Evolutionary conservation across 2,888 invertebrate species (phyloP), one percentile per base, ranked within the genome.

Genomic region (Acanthoscelides obtectus): DNA sequence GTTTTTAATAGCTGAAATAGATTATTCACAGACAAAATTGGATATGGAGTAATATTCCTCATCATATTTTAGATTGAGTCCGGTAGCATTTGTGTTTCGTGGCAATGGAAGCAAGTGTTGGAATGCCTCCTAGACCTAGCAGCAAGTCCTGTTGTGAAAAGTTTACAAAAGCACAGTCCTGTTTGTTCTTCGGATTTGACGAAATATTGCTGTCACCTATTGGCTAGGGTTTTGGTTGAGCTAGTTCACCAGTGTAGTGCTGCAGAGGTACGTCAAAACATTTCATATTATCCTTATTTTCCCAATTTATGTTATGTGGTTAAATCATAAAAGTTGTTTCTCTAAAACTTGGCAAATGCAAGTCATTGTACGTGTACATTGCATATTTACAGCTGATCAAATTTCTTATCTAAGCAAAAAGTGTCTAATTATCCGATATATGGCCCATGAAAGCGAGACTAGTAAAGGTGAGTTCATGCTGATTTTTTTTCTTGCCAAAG

Each of bases 161-260:
- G 86, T n/a, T 82, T 90, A 69, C 83, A 86, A 69, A 85, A 87
- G 70, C 86, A 87, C 73, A 84, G 84, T 69, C 81, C 84, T 0
- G 81, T 85, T 0, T 72, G 78, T 8, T 73, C 77, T 68, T 76
- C 82, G 12, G 83, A 83, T 22, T 74, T 86, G 8, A 83, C 85
- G 0, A 81, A 81, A 73, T 89, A 89, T 83, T 93, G 94, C 80
- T 94, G 94, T 81, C 93, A 94, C 83, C 86, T 95, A 21, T 83
- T 94, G 73, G 93, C 94, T 0, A 89, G 96, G 71, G 92, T 97
- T 0, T 90, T 98, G 66, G 95, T 95, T 0, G 97, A 98, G 86
- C 88, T 98, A 74, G 93, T 94, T 0, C 91, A 93, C 79, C 93
- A 93, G 78, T 93, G 94, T 20, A 92, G 90, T 70, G 89, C 93